phyloP scores from a whole-genome alignment of 1,140 invertebrate genomes.

The Leptoteleia sp. region DNA sequence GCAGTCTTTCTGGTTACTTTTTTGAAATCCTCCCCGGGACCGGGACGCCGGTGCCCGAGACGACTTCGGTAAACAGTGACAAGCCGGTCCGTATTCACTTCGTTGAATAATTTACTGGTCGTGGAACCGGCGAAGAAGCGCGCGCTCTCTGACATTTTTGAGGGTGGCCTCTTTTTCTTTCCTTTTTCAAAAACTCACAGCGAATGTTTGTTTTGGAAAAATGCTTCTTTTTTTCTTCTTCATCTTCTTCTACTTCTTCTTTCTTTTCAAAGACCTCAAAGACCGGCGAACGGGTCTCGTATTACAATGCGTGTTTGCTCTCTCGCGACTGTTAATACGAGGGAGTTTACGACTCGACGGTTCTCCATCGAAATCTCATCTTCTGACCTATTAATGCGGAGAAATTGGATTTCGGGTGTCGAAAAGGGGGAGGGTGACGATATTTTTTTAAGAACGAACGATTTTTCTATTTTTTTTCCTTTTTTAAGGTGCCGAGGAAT shows the following conservation, averaged over 20 bases:
- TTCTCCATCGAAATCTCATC: constrained; percentile 14
- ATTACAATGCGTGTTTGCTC: constrained; percentile 52
- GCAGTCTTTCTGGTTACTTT: too few species aligned
- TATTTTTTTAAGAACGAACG: too few species aligned
- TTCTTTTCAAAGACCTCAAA: too few species aligned
- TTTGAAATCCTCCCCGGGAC: too few species aligned
- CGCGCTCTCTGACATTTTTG: too few species aligned
- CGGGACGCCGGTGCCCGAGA: constrained; percentile 42
- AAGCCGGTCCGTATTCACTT: constrained; percentile 35
- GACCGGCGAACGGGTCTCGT: constrained; percentile 24
- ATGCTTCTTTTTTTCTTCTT: constrained; percentile 21
- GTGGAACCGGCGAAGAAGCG: neutral
- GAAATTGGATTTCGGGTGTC: neutral
- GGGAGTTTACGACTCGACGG: constrained; percentile 35
- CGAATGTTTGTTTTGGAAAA: constrained; percentile 56
- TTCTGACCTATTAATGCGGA: constrained; percentile 1
- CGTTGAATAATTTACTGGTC: constrained; percentile 52
- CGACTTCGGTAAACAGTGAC: constrained; percentile 68
- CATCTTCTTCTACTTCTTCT: too few species aligned
- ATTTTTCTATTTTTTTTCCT: neutral
- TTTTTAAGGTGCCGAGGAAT: neutral
- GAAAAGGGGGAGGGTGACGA: too few species aligned
- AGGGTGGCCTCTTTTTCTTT: constrained; percentile 9
- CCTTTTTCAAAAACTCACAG: constrained; percentile 24
- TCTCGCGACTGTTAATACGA: constrained; percentile 41